phyloP scores from a whole-genome alignment of 2,888 invertebrate genomes.

The Cantharis lateralis region DNA sequence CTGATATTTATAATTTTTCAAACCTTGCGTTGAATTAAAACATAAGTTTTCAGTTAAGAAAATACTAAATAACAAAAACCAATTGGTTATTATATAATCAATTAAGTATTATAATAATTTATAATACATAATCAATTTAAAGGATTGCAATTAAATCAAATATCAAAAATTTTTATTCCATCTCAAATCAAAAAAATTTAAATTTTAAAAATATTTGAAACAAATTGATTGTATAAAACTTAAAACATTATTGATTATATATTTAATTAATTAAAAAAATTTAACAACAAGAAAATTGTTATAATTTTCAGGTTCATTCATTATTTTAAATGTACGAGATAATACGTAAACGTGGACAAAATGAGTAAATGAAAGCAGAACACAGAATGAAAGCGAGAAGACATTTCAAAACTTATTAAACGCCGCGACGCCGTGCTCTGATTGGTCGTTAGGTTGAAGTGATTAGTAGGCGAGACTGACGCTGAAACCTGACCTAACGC shows the following conservation, averaged over 20 bases:
- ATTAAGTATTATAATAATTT: too few species aligned
- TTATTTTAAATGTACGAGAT: constrained; percentile 18
- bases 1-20: background rate
- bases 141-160: background rate
- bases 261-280: background rate
- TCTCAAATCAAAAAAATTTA: background rate
- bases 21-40: background rate
- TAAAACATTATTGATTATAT: too few species aligned
- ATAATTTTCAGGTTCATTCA: constrained; percentile 5
- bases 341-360: constrained; percentile 18
- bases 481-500: constrained; percentile 46
- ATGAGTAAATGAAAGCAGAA: constrained; percentile 35
- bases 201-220: background rate
- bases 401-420: constrained; percentile 46
- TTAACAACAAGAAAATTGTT: background rate
- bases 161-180: background rate
- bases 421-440: constrained; percentile 44
- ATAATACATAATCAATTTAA: background rate
- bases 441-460: constrained; percentile 43
- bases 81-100: background rate
- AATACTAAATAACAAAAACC: background rate
- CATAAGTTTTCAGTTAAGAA: background rate
- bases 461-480: constrained; percentile 43
- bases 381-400: constrained; percentile 43
- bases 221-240: background rate